phyloP scores from a whole-genome alignment of 2,797 vertebrate genomes.

The Darevskia mixta region DNA sequence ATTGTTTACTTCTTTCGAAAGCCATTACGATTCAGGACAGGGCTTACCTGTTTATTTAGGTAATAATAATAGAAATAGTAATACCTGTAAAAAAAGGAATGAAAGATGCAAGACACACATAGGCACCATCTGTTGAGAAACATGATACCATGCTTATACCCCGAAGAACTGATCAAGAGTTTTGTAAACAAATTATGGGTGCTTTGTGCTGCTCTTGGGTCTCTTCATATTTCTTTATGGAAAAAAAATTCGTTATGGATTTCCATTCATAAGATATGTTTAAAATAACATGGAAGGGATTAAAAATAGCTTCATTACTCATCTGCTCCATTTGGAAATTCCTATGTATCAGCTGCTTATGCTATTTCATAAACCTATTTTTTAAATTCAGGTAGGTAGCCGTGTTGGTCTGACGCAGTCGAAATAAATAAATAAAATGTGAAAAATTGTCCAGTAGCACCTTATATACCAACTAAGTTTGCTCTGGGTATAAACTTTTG shows the following conservation, averaged over 20 bases:
- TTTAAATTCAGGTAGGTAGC: not conserved
- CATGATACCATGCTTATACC: constrained; percentile 56
- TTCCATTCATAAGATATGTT: constrained; percentile 50
- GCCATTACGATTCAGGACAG: constrained; percentile 85
- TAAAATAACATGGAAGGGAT: constrained; percentile 43
- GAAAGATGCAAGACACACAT: constrained; percentile 35
- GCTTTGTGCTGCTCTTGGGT: constrained; percentile 35
- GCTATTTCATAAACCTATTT: not conserved
- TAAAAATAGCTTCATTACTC: constrained; percentile 16
- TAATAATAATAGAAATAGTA: constrained; percentile 42
- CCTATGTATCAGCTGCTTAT: not conserved
- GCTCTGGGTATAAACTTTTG: too few relatives aligned
- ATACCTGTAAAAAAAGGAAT: constrained; percentile 41
- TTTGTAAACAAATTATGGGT: constrained; percentile 69
- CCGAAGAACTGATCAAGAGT: constrained; percentile 63
- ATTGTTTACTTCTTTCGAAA: constrained; percentile 92
- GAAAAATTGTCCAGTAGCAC: too few relatives aligned
- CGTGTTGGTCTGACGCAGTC: too few relatives aligned
- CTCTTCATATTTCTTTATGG: constrained; percentile 51
- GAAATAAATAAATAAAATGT: too few relatives aligned
- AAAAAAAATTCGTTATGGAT: constrained; percentile 18
- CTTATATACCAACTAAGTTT: too few relatives aligned
- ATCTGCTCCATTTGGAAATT: constrained; percentile 45
- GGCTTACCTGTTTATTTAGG: constrained; percentile 74
- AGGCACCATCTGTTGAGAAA: constrained; percentile 38